Conservation (phyloP, 2,113 vertebrate species). For the Cercocebus atys region DNA sequence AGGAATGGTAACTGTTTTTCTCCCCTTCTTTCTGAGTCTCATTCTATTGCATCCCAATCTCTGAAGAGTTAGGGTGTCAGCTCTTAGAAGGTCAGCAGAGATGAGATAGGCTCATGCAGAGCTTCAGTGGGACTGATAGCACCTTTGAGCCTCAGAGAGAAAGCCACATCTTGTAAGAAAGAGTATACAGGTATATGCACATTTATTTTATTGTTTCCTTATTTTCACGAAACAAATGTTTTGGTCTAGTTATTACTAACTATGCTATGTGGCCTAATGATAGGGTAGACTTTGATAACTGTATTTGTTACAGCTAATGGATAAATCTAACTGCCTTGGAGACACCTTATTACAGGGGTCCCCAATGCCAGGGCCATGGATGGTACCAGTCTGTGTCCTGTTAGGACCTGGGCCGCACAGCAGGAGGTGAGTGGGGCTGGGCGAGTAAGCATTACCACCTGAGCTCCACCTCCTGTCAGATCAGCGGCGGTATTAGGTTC, state of each 20-base stretch:
- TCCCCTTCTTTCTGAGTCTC: background rate
- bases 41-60: background rate
- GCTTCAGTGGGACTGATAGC: fast-evolving
- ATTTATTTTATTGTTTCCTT: background rate
- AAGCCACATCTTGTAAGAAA: background rate
- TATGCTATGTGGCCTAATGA: background rate
- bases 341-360: no score
- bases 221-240: background rate
- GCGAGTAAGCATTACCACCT: no score
- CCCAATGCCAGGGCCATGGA: no score
- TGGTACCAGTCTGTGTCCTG: no score
- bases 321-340: background rate
- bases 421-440: no score
- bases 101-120: background rate
- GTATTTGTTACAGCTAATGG: background rate
- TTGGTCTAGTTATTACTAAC: background rate
- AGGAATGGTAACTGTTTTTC: background rate
- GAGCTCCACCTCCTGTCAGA: no score
- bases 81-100: no score
- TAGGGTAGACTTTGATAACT: background rate
- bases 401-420: no score
- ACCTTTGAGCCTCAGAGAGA: background rate
- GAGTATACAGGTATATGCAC: background rate
- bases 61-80: background rate
- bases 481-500: no score